Percentiles rank a stretch among this genome's conserved stretches.
Conservation (phyloP, 1,140 invertebrate species). For the Microplitis mediator region DNA sequence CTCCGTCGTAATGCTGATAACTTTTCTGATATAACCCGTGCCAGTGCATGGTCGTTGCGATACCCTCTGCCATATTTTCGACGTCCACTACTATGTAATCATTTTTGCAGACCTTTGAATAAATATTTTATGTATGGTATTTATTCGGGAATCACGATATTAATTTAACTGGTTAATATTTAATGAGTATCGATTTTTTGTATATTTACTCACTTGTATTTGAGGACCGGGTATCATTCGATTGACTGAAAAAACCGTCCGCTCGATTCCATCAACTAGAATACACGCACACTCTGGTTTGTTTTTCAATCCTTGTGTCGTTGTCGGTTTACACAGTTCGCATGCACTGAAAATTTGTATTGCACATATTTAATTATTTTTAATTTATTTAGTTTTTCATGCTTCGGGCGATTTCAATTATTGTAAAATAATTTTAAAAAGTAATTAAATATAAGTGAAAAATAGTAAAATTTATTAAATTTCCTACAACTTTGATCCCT, state of each 20-base stretch:
- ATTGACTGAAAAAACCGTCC: slow-evolving; percentile 66
- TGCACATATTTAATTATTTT: background rate
- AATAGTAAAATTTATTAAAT: no score
- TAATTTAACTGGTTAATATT: background rate
- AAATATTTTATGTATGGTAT: background rate
- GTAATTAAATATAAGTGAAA: no score
- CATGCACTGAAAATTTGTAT: slow-evolving; percentile 36
- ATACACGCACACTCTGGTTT: slow-evolving; percentile 65
- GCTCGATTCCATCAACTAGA: slow-evolving; percentile 63
- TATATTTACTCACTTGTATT: slow-evolving; percentile 55
- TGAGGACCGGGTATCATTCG: slow-evolving; percentile 67
- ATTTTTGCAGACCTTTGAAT: slow-evolving; percentile 60
- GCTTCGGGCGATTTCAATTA: no score
- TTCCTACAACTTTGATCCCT: no score
- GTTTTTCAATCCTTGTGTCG: slow-evolving; percentile 44
- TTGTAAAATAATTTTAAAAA: no score
- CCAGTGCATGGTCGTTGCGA: slow-evolving; percentile 43
- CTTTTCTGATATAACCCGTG: slow-evolving; percentile 41
- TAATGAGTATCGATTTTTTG: background rate
- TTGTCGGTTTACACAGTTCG: slow-evolving; percentile 37
- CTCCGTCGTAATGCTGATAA: slow-evolving; percentile 64
- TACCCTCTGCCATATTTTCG: slow-evolving; percentile 43
- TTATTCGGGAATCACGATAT: background rate
- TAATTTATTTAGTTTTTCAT: background rate
- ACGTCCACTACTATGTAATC: slow-evolving; percentile 63